phyloP scores from a whole-genome alignment of 2,797 vertebrate species.

The Craterocephalus amniculus region DNA sequence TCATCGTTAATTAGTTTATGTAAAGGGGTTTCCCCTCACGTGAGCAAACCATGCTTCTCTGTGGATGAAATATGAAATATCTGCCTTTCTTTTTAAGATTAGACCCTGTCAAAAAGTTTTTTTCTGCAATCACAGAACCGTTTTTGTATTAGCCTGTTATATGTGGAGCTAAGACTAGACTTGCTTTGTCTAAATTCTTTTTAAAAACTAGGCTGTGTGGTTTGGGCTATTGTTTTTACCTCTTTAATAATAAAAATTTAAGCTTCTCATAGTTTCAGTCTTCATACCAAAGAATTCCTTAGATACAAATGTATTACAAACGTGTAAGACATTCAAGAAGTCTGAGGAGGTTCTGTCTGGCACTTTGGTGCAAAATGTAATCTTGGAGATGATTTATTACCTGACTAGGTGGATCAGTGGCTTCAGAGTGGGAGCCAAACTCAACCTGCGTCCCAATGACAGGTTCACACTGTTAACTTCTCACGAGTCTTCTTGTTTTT shows the following conservation, averaged over 20 bases:
- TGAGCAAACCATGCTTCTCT: conserved; percentile 42
- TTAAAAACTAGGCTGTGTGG: neutral
- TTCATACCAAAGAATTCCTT: conserved; percentile 15
- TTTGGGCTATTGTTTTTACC: neutral
- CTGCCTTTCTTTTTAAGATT: neutral
- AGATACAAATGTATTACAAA: conserved; percentile 30
- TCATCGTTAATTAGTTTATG: conserved; percentile 59
- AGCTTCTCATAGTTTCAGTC: no score
- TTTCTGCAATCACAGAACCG: neutral
- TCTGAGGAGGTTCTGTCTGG: conserved; percentile 59
- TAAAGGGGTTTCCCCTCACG: conserved; percentile 59
- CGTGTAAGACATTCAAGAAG: conserved; percentile 31
- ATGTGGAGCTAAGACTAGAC: neutral
- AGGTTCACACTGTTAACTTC: neutral
- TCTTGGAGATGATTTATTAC: conserved; percentile 71
- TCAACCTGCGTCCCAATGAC: conserved; percentile 19
- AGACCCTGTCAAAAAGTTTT: neutral
- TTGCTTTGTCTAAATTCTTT: neutral
- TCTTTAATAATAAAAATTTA: neutral
- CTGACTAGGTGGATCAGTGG: conserved; percentile 29
- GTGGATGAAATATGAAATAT: conserved; percentile 17
- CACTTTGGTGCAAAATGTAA: conserved; percentile 70
- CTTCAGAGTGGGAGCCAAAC: conserved; percentile 24
- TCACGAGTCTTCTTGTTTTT: neutral
- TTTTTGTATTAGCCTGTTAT: neutral